Conservation (phyloP, 2,888 invertebrate species). For the Eurois occulta region DNA sequence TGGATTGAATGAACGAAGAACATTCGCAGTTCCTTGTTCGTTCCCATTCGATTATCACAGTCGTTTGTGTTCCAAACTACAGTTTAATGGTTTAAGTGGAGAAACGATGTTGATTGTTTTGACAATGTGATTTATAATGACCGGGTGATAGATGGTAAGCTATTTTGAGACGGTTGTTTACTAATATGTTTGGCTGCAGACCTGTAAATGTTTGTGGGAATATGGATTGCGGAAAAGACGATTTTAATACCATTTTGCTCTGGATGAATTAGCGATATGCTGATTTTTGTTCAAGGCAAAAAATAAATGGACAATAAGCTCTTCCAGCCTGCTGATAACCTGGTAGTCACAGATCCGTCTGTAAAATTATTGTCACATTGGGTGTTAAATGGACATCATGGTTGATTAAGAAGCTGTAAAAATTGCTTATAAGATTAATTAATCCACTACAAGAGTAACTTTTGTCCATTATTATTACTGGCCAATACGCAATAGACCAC, state of each 20-base stretch:
- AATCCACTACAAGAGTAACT: too few species aligned
- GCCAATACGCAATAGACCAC: not conserved
- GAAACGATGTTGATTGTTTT: slow-evolving; percentile 52
- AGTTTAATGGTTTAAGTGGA: slow-evolving; percentile 55
- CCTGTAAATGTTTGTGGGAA: not conserved
- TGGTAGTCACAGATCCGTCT: not conserved
- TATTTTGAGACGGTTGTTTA: slow-evolving; percentile 47
- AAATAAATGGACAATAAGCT: not conserved
- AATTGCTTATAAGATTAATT: too few species aligned
- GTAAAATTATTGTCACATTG: not conserved
- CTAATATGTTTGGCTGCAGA: slow-evolving; percentile 24
- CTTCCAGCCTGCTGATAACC: not conserved
- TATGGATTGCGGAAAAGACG: not conserved
- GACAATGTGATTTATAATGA: slow-evolving; percentile 49
- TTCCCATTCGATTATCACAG: slow-evolving; percentile 55
- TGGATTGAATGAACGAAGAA: slow-evolving; percentile 44
- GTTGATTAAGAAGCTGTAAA: too few species aligned
- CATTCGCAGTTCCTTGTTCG: slow-evolving; percentile 41
- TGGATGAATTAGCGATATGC: not conserved
- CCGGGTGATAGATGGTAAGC: slow-evolving; percentile 29
- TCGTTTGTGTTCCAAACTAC: slow-evolving; percentile 43
- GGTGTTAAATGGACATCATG: not conserved
- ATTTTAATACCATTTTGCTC: not conserved
- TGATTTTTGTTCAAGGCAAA: not conserved
- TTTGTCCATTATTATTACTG: too few species aligned